These are phyloP conservation scores for Chitala chitala DNA, from an alignment of 2,113 vertebrate species.

Conservation along the genomic window DNA sequence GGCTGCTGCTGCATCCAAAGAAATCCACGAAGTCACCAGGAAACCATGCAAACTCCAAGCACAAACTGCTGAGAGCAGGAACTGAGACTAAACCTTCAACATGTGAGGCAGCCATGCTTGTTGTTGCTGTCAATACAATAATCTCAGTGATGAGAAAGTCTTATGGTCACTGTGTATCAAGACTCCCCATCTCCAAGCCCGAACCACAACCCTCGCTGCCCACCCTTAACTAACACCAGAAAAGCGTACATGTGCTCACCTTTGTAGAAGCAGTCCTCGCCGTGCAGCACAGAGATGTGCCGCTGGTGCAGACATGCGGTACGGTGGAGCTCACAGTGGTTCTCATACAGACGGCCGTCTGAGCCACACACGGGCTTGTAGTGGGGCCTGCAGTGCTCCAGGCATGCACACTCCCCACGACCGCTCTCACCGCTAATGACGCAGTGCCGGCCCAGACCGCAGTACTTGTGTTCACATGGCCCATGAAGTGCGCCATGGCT, in stretches of 20 bases:
- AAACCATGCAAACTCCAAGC: too few relatives aligned
- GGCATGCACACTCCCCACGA: slow-evolving; percentile 77
- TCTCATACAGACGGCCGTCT: slow-evolving; percentile 87
- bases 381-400: slow-evolving; percentile 81
- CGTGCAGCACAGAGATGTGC: slow-evolving; percentile 85
- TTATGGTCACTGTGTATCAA: too few relatives aligned
- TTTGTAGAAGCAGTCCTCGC: slow-evolving; percentile 92
- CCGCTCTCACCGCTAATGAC: slow-evolving; percentile 64
- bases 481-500: slow-evolving; percentile 52
- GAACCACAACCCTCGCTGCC: too few relatives aligned
- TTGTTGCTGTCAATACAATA: too few relatives aligned
- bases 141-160: too few relatives aligned
- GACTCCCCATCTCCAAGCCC: too few relatives aligned
- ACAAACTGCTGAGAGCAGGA: too few relatives aligned
- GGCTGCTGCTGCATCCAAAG: too few relatives aligned
- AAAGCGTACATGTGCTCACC: slow-evolving; percentile 66
- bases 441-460: slow-evolving; percentile 86
- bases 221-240: not conserved
- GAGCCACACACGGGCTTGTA: slow-evolving; percentile 93
- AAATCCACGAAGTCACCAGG: too few relatives aligned
- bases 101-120: too few relatives aligned
- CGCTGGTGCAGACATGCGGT: slow-evolving; percentile 78
- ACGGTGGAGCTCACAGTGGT: slow-evolving; percentile 90
- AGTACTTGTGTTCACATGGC: slow-evolving; percentile 89
- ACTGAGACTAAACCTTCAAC: too few relatives aligned